phyloP scores from a whole-genome alignment of 2,797 vertebrate species.

The Macropus fuliginosus region DNA sequence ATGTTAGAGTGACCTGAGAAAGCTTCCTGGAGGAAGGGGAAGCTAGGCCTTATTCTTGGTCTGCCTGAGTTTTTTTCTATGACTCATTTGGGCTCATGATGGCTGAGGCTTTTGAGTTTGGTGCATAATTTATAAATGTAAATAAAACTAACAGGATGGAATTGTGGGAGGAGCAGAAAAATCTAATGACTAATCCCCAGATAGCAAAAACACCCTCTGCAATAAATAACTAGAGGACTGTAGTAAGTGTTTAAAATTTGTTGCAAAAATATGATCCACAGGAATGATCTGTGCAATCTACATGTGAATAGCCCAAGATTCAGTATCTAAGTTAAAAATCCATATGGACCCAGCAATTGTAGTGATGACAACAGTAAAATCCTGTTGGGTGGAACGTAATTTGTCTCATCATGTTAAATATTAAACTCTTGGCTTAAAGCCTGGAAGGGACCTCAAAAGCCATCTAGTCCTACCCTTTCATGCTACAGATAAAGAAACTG shows the following conservation, averaged over 20 bases:
- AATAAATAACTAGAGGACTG: conserved; percentile 17
- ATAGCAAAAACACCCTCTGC: background rate
- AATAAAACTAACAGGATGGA: conserved; percentile 11
- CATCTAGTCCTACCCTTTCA: background rate
- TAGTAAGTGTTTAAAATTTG: background rate
- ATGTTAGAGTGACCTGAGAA: background rate
- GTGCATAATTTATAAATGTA: conserved; percentile 11
- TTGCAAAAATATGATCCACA: conserved; percentile 35
- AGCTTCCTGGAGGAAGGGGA: background rate
- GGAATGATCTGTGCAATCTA: conserved; percentile 31
- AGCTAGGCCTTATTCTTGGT: background rate
- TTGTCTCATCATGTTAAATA: conserved; percentile 33
- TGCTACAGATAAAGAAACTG: background rate
- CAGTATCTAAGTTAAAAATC: conserved; percentile 63
- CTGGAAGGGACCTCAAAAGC: background rate
- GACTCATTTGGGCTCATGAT: background rate
- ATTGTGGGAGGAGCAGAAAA: background rate
- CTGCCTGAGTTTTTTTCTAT: background rate
- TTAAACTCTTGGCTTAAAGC: background rate
- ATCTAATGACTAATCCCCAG: conserved; percentile 11
- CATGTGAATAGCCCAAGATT: conserved; percentile 31
- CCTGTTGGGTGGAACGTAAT: conserved; percentile 29
- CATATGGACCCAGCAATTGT: conserved; percentile 41
- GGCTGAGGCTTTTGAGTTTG: background rate
- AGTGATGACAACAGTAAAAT: conserved; percentile 17